These are phyloP conservation scores for Tetramorium bicarinatum DNA, from an alignment of 2,888 invertebrate species.

Conservation along the genomic window DNA sequence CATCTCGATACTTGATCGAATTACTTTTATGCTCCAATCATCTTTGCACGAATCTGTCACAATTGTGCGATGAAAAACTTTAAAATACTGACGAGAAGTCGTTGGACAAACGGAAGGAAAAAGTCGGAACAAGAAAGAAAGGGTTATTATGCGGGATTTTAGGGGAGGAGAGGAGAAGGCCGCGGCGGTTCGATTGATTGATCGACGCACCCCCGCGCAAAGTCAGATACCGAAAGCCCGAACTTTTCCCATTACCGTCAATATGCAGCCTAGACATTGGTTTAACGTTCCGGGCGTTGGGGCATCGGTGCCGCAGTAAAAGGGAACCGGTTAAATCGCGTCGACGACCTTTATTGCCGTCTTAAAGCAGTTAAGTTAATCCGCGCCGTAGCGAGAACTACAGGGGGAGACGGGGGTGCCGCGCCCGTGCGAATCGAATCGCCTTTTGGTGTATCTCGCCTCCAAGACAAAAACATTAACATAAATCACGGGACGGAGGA, in stretches of 20 bases:
- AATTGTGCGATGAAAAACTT: constrained; percentile 17
- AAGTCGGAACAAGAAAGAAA: constrained; percentile 49
- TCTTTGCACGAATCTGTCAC: background rate
- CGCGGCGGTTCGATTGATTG: constrained; percentile 78
- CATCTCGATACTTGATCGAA: background rate
- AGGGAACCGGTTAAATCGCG: constrained; percentile 84
- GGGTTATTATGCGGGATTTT: constrained; percentile 40
- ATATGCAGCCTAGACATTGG: constrained; percentile 78
- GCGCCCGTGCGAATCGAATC: constrained; percentile 78
- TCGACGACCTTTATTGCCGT: constrained; percentile 85
- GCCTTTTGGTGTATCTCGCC: constrained; percentile 85
- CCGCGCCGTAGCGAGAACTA: constrained; percentile 80
- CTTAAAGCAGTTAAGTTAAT: constrained; percentile 86
- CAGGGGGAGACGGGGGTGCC: constrained; percentile 73
- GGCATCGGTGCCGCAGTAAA: constrained; percentile 73
- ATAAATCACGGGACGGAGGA: constrained; percentile 83
- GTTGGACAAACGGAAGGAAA: constrained; percentile 58
- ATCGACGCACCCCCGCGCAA: constrained; percentile 78
- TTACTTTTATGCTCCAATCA: background rate
- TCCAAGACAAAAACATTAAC: constrained; percentile 86
- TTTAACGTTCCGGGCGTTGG: constrained; percentile 67
- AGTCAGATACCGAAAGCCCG: constrained; percentile 75
- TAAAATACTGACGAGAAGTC: constrained; percentile 44
- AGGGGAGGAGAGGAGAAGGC: background rate
- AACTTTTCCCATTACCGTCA: constrained; percentile 85